These are phyloP conservation scores for Drosophila parvula DNA, from an alignment of 1,140 invertebrate species.

Conservation along the genomic window DNA sequence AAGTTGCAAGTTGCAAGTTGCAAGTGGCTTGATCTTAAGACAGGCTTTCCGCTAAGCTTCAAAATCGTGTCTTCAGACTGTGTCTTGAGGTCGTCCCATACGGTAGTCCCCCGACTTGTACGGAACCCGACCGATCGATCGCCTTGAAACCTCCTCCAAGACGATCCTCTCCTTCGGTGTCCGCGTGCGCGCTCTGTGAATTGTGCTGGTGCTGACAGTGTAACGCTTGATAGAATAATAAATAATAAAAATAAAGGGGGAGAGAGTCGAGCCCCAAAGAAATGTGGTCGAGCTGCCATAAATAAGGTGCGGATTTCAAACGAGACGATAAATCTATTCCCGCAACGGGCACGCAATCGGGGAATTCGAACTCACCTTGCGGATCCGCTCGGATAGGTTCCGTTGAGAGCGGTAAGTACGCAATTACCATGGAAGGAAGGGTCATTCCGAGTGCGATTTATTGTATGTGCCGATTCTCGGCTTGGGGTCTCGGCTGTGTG, in stretches of 20 bases:
- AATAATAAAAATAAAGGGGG: slow-evolving; percentile 48
- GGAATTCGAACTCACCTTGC: slow-evolving; percentile 51
- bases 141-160: slow-evolving; percentile 7
- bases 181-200: slow-evolving; percentile 27
- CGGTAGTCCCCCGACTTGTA: slow-evolving; percentile 22
- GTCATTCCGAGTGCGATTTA: slow-evolving; percentile 48
- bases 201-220: slow-evolving; percentile 56
- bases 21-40: not conserved
- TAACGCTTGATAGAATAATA: slow-evolving; percentile 63
- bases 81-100: slow-evolving; percentile 30
- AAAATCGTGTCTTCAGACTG: slow-evolving; percentile 25
- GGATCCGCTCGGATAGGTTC: slow-evolving; percentile 27
- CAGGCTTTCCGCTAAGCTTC: slow-evolving; percentile 1
- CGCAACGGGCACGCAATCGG: slow-evolving; percentile 56
- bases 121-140: slow-evolving; percentile 1
- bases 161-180: not conserved
- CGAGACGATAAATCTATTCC: slow-evolving; percentile 62
- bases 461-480: slow-evolving; percentile 37
- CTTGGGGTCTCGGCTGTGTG: slow-evolving; percentile 36
- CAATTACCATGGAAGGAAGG: slow-evolving; percentile 49
- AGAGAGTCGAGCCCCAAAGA: slow-evolving; percentile 19
- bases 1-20: slow-evolving; percentile 44
- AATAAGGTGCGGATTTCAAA: slow-evolving; percentile 59
- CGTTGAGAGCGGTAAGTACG: slow-evolving; percentile 57
- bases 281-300: slow-evolving; percentile 52